Evolutionary conservation across 2,113 vertebrate genomes (phyloP).

Genomic region (Charina bottae): DNA sequence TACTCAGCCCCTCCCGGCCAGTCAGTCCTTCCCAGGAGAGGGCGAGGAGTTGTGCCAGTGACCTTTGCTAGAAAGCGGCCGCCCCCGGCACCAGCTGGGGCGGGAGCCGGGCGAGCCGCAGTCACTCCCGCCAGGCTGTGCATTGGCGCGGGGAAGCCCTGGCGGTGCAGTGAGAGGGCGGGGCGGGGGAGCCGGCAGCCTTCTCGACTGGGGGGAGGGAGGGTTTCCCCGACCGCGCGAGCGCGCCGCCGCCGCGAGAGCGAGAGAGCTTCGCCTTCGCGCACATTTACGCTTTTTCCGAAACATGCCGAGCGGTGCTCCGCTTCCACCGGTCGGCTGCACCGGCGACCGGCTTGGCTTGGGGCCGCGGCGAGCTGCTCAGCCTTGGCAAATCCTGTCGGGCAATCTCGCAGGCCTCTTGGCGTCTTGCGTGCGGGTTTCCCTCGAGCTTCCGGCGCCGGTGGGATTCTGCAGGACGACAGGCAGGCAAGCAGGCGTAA

Average conservation of each 20-base stretch:
- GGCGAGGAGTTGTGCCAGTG: background rate
- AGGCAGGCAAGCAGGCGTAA: background rate
- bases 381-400: background rate
- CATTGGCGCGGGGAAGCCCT: slow-evolving; percentile 33
- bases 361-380: background rate
- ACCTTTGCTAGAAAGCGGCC: background rate
- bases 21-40: background rate
- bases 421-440: background rate
- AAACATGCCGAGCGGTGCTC: slow-evolving; percentile 62
- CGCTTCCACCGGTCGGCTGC: slow-evolving; percentile 28
- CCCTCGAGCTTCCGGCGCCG: background rate
- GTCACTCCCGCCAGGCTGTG: background rate
- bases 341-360: background rate
- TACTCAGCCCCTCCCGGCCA: background rate
- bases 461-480: slow-evolving; percentile 48
- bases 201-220: slow-evolving; percentile 41
- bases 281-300: slow-evolving; percentile 62
- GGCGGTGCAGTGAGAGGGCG: background rate
- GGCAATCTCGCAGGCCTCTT: background rate
- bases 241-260: background rate
- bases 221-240: slow-evolving; percentile 55
- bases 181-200: background rate
- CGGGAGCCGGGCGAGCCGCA: background rate
- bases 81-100: background rate
- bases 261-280: slow-evolving; percentile 6